Conservation (phyloP, 2,797 vertebrate genomes). For the Girardinus metallicus region DNA sequence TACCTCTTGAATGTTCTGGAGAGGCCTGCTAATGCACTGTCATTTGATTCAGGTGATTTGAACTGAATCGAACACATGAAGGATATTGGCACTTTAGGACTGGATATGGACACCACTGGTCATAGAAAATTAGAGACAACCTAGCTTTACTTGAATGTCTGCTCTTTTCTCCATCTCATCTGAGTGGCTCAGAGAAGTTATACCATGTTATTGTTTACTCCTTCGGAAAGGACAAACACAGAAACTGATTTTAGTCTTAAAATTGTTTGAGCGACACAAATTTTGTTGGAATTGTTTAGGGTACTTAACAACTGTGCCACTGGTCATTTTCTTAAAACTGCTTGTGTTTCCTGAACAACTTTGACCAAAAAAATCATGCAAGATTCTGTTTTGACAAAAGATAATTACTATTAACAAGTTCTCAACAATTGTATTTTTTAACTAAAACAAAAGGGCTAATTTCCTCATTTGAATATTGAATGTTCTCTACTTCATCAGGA, state of each 20-base stretch:
- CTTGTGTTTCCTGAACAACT: neutral
- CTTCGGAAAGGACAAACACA: neutral
- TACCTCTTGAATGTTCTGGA: neutral
- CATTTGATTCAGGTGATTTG: neutral
- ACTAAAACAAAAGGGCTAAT: constrained; percentile 41
- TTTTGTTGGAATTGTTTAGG: neutral
- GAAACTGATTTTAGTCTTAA: neutral
- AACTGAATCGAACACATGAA: neutral
- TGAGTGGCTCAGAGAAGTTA: neutral
- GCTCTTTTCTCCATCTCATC: neutral
- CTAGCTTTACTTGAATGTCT: neutral
- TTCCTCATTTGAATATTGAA: constrained; percentile 57
- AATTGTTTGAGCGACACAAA: neutral
- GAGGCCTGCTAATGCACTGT: too few species aligned
- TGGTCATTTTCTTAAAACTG: neutral
- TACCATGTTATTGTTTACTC: neutral
- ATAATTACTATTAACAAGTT: neutral
- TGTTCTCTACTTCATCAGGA: constrained; percentile 56
- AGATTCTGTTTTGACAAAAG: neutral
- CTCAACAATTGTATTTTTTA: constrained; percentile 25
- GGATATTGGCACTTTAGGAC: neutral
- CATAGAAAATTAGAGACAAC: neutral
- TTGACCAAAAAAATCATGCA: neutral
- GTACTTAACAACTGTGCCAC: neutral
- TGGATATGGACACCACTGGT: neutral